A percentile compares a stretch with the other conserved stretches of the same genome.
These are phyloP conservation scores for Hirtodrosophila duncani DNA, from an alignment of 2,888 invertebrate species.

Conservation along the genomic window DNA sequence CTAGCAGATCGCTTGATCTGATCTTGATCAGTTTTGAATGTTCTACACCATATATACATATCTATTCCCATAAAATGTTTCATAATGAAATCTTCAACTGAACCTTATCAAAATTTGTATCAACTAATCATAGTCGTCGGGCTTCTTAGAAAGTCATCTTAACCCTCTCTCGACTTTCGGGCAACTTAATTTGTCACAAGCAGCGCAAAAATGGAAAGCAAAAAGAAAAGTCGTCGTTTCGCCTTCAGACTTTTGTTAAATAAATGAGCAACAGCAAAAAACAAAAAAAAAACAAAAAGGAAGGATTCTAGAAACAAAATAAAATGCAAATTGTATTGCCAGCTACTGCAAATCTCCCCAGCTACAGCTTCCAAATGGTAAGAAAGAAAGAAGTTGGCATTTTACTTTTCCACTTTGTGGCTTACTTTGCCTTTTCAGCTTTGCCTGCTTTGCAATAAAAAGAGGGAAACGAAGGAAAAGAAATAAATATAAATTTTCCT, in stretches of 20 bases:
- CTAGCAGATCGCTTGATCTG: no score
- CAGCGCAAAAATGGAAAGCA: slow-evolving; percentile 43
- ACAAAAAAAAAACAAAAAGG: slow-evolving; percentile 3
- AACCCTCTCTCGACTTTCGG: no score
- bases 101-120: not conserved
- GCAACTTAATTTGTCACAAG: slow-evolving; percentile 67
- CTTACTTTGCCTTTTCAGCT: slow-evolving; percentile 69
- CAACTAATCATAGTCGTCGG: slow-evolving; percentile 5
- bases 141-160: slow-evolving; percentile 48
- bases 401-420: slow-evolving; percentile 70
- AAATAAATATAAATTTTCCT: slow-evolving; percentile 65
- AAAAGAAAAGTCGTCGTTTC: slow-evolving; percentile 3
- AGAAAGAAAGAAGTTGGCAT: slow-evolving; percentile 51
- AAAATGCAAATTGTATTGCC: slow-evolving; percentile 54
- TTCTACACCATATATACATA: no score
- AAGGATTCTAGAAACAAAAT: slow-evolving; percentile 20
- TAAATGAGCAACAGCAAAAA: slow-evolving; percentile 55
- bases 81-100: no score
- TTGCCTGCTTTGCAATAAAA: slow-evolving; percentile 56
- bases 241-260: slow-evolving; percentile 53
- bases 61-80: no score
- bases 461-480: slow-evolving; percentile 42
- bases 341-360: slow-evolving; percentile 58
- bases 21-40: no score
- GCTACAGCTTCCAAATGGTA: slow-evolving; percentile 33